Conservation (phyloP, 2,888 invertebrate genomes). For the Melinopterus prodromus region DNA sequence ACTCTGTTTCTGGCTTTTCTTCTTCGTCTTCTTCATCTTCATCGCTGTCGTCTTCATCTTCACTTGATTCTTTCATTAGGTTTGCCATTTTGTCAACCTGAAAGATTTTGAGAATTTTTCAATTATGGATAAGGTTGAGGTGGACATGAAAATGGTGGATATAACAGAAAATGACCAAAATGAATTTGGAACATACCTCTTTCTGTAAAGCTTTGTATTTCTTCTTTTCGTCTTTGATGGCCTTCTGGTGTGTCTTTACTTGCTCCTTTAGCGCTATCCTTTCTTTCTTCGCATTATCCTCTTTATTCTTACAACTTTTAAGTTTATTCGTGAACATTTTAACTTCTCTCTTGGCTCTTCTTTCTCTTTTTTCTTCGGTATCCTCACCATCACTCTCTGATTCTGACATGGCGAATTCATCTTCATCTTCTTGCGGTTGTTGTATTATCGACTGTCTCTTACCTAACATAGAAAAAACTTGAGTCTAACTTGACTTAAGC, state of each 20-base stretch:
- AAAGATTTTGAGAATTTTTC: not conserved
- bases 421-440: constrained; percentile 64
- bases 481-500: too few relatives aligned
- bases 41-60: constrained; percentile 69
- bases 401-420: constrained; percentile 70
- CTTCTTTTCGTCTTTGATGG: constrained; percentile 81
- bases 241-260: constrained; percentile 81
- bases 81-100: constrained; percentile 91
- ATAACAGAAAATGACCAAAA: not conserved
- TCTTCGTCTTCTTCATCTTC: constrained; percentile 63
- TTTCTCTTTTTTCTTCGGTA: constrained; percentile 69
- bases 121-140: not conserved
- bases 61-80: constrained; percentile 81
- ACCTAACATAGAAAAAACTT: constrained; percentile 42
- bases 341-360: constrained; percentile 71
- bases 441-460: constrained; percentile 53
- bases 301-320: constrained; percentile 69
- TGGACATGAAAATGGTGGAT: not conserved
- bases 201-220: constrained; percentile 85
- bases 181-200: constrained; percentile 66
- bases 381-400: constrained; percentile 72
- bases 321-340: constrained; percentile 69
- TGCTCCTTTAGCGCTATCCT: constrained; percentile 79
- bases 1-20: constrained; percentile 64
- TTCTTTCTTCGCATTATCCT: constrained; percentile 79